These are phyloP conservation scores for Elmis aenea DNA, from an alignment of 2,888 invertebrate genomes.

Conservation along the genomic window DNA sequence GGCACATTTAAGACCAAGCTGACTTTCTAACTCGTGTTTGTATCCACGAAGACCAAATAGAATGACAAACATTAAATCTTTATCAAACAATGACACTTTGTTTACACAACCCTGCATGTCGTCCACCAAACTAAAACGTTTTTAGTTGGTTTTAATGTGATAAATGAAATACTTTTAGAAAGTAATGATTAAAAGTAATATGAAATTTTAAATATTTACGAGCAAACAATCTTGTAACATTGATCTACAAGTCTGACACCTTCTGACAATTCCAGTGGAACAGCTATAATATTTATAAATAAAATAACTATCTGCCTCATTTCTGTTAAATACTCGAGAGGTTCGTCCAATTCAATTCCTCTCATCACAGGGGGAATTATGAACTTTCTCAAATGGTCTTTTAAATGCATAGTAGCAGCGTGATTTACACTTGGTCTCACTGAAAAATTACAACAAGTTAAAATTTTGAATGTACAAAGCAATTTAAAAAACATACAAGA, in stretches of 20 bases:
- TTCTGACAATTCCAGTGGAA: slow-evolving; percentile 42
- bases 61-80: slow-evolving; percentile 68
- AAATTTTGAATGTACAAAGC: neutral
- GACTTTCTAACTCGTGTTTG: slow-evolving; percentile 64
- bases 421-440: slow-evolving; percentile 50
- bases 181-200: neutral
- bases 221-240: slow-evolving; percentile 50
- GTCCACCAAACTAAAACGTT: slow-evolving; percentile 46
- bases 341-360: slow-evolving; percentile 61
- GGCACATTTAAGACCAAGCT: slow-evolving; percentile 62
- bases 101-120: slow-evolving; percentile 58
- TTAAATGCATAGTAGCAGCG: slow-evolving; percentile 44
- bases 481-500: neutral
- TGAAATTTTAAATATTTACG: slow-evolving; percentile 37
- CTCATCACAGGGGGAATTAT: slow-evolving; percentile 56
- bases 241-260: slow-evolving; percentile 51
- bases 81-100: slow-evolving; percentile 64
- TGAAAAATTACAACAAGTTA: slow-evolving; percentile 25
- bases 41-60: slow-evolving; percentile 70
- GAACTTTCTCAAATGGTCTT: slow-evolving; percentile 51
- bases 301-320: slow-evolving; percentile 66
- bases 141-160: neutral
- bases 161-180: neutral
- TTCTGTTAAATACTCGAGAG: slow-evolving; percentile 67
- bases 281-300: slow-evolving; percentile 58